phyloP scores from a whole-genome alignment of 2,113 vertebrate genomes.

The Seriola dumerili region DNA sequence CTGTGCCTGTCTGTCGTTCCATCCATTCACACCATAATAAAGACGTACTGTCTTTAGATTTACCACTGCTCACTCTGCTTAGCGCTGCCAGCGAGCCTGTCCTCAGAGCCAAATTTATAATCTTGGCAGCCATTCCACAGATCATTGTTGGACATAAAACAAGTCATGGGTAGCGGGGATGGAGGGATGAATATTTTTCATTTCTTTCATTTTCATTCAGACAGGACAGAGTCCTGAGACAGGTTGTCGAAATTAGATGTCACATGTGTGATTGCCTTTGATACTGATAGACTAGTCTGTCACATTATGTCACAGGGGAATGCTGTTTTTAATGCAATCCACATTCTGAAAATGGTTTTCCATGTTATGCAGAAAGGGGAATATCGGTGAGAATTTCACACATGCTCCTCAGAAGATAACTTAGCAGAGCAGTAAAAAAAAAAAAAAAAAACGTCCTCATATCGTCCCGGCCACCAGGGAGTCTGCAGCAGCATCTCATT shows the following conservation, averaged over 20 bases:
- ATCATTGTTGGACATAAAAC: slow-evolving; percentile 66
- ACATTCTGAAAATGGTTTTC: background rate
- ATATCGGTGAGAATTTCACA: slow-evolving; percentile 15
- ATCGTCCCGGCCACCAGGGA: slow-evolving; percentile 11
- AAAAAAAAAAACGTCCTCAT: background rate
- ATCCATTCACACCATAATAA: slow-evolving; percentile 46
- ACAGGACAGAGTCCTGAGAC: slow-evolving; percentile 2
- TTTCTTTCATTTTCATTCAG: slow-evolving; percentile 31
- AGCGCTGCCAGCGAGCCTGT: slow-evolving; percentile 48
- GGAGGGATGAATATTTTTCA: slow-evolving; percentile 30
- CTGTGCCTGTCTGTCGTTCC: background rate
- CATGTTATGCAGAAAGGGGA: background rate
- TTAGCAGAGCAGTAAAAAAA: background rate
- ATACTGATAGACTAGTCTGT: slow-evolving; percentile 22
- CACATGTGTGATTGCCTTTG: slow-evolving; percentile 9
- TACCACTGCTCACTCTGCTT: background rate
- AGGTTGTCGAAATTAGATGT: slow-evolving; percentile 17
- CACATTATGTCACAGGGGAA: background rate
- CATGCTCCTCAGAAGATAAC: slow-evolving; percentile 35
- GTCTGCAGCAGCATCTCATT: slow-evolving; percentile 42
- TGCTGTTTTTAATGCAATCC: background rate
- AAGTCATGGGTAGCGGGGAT: slow-evolving; percentile 14
- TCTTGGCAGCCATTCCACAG: slow-evolving; percentile 38
- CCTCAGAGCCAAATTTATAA: slow-evolving; percentile 42
- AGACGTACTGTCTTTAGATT: slow-evolving; percentile 51